Evolutionary conservation across 1,140 invertebrate species (phyloP).

Genomic region (Whitmania pigra): DNA sequence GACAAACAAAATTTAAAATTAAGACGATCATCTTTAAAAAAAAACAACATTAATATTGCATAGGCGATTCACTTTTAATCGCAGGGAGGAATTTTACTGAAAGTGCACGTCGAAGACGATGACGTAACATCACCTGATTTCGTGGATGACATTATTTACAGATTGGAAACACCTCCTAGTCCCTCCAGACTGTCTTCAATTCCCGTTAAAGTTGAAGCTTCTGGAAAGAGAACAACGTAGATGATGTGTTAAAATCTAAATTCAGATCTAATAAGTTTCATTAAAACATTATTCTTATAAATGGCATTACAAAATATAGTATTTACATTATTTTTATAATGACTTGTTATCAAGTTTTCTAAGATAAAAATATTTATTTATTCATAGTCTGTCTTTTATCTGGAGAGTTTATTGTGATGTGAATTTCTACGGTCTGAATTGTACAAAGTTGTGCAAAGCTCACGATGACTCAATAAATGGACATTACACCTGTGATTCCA

Average conservation of each 20-base stretch:
- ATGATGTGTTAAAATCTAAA: too few species aligned
- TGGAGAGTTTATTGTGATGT: slow-evolving; percentile 15
- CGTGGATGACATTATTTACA: slow-evolving; percentile 5
- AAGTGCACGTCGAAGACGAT: background rate
- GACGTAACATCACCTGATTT: background rate
- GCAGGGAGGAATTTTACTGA: background rate
- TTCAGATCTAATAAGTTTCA: too few species aligned
- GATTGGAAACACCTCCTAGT: background rate
- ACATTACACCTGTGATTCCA: slow-evolving; percentile 12
- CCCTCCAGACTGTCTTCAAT: background rate
- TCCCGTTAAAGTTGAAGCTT: background rate
- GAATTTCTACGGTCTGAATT: slow-evolving; percentile 4
- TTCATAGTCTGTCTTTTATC: background rate
- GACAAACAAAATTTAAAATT: too few species aligned
- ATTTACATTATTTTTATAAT: too few species aligned
- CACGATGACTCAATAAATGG: background rate
- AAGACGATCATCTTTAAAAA: too few species aligned
- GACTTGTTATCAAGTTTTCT: too few species aligned
- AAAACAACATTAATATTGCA: too few species aligned
- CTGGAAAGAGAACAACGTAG: background rate
- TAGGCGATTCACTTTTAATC: too few species aligned
- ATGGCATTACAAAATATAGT: too few species aligned
- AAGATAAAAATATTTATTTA: too few species aligned
- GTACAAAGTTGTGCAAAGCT: slow-evolving; percentile 4
- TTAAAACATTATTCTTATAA: too few species aligned